Conservation (phyloP, 64 coral and sea anemone genomes). For the Hydrozoanthus tunicans region DNA sequence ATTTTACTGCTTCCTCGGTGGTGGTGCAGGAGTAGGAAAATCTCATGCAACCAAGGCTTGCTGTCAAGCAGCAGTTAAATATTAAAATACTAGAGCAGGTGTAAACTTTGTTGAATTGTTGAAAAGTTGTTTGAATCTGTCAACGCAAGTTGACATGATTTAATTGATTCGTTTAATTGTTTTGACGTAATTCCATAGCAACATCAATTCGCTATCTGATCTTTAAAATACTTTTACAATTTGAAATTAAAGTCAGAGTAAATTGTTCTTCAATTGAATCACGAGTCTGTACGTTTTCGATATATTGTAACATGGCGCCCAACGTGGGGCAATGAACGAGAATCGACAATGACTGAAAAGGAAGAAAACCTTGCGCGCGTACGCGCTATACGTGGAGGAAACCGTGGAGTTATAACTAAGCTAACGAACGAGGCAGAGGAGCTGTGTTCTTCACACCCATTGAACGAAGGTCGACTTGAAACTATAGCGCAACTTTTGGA, state of each 20-base stretch:
- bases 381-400: conserved; percentile 50
- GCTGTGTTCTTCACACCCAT: conserved; percentile 2
- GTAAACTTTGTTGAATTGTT: no score
- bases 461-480: conserved; percentile 41
- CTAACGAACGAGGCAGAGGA: conserved; percentile 51
- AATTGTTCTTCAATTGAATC: conserved; percentile 1
- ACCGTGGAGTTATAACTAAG: conserved; percentile 60
- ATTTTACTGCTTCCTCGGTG: no score
- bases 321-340: conserved; percentile 38
- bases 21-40: no score
- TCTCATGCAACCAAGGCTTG: no score
- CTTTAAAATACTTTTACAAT: not conserved
- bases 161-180: not conserved
- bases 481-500: conserved; percentile 53
- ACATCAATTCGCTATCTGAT: not conserved
- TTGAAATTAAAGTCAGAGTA: not conserved
- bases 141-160: not conserved
- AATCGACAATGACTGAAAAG: not conserved
- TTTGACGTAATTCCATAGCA: conserved; percentile 5
- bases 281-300: not conserved
- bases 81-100: not conserved
- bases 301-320: conserved; percentile 19
- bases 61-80: not conserved
- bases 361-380: not conserved
- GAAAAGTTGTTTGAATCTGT: not conserved